These are phyloP conservation scores for Drosophila emarginata DNA, from an alignment of 2,888 invertebrate genomes.

Conservation along the genomic window DNA sequence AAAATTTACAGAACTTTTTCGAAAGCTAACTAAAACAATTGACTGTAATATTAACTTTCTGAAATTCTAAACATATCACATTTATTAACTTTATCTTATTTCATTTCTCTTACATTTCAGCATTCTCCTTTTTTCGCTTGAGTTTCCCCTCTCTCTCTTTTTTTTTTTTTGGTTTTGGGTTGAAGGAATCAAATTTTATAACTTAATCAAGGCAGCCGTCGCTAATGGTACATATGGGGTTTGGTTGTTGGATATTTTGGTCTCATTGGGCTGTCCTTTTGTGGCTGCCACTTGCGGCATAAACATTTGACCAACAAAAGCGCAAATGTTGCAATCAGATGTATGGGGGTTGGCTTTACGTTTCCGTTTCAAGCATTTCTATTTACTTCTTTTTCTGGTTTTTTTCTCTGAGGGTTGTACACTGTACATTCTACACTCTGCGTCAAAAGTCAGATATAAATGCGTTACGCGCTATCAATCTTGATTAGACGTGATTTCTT, in stretches of 20 bases:
- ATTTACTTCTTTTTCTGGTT: too few relatives aligned
- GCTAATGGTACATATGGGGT: conserved; percentile 74
- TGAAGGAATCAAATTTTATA: conserved; percentile 60
- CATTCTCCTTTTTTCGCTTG: not conserved
- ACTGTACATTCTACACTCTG: conserved; percentile 30
- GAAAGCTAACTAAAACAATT: too few relatives aligned
- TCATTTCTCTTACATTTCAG: too few relatives aligned
- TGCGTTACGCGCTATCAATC: conserved; percentile 82
- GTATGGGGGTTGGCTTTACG: conserved; percentile 27
- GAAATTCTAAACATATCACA: too few relatives aligned
- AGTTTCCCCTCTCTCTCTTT: not conserved
- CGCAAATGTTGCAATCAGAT: conserved; percentile 47
- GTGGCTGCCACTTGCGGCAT: conserved; percentile 64
- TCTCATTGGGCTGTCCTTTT: conserved; percentile 42
- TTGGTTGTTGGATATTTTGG: conserved; percentile 35
- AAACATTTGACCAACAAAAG: conserved; percentile 71
- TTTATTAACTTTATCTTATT: too few relatives aligned
- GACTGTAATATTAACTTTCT: too few relatives aligned
- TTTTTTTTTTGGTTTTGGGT: not conserved
- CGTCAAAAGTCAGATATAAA: conserved; percentile 70
- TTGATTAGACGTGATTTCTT: conserved; percentile 82
- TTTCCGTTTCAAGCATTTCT: not conserved
- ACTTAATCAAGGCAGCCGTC: conserved; percentile 73
- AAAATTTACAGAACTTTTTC: too few relatives aligned
- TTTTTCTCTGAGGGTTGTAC: conserved; percentile 36